These are phyloP conservation scores for Oopsacas minuta DNA, from an alignment of 37 sponge, comb jelly and placozoan genomes.

Conservation along the genomic window DNA sequence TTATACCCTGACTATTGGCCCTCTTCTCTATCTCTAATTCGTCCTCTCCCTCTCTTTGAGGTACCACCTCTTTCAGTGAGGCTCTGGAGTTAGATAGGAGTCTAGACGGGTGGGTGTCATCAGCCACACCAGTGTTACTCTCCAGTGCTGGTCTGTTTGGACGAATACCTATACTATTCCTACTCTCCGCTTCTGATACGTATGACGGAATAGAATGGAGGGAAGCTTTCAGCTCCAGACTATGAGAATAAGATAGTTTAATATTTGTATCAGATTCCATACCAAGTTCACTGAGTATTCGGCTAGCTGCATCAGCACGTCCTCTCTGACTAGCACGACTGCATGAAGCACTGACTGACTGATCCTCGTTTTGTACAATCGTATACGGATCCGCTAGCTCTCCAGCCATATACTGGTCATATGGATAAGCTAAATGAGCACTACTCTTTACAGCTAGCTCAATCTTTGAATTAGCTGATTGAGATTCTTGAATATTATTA, in stretches of 20 bases:
- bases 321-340: neutral
- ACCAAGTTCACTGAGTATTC: neutral
- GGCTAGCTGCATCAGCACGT: neutral
- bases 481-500: neutral
- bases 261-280: neutral
- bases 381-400: neutral
- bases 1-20: neutral
- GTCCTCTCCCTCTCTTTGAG: neutral
- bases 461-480: neutral
- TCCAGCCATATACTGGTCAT: neutral
- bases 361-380: neutral
- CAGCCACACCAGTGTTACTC: neutral
- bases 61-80: neutral
- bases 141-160: neutral
- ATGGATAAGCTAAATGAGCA: neutral
- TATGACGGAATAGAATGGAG: slow-evolving; percentile 1
- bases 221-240: slow-evolving; percentile 6
- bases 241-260: neutral
- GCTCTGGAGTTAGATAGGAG: neutral
- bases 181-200: neutral
- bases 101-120: neutral
- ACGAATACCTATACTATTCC: neutral
- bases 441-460: neutral
- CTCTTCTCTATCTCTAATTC: neutral
- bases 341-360: neutral